Conservation (phyloP, 1,140 invertebrate genomes). For the Atta colombica region DNA sequence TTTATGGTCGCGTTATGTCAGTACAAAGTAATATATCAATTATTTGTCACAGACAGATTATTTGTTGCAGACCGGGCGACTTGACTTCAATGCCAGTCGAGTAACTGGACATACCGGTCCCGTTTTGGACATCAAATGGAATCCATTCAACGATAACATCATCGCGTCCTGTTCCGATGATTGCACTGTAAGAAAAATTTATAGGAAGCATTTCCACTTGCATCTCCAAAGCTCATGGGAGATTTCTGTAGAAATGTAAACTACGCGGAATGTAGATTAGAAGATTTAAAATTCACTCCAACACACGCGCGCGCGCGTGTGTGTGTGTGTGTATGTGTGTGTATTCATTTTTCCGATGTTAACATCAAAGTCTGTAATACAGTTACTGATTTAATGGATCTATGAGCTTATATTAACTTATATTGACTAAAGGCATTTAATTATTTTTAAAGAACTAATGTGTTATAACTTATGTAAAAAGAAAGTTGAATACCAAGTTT, state of each 20-base stretch:
- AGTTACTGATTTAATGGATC: background rate
- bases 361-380: background rate
- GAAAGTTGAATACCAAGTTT: background rate
- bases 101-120: conserved; percentile 94
- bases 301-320: no score
- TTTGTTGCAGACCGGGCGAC: conserved; percentile 89
- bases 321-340: no score
- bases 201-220: background rate
- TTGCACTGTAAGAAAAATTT: conserved; percentile 90
- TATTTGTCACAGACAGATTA: background rate
- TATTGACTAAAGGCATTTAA: no score
- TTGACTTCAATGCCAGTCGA: conserved; percentile 92
- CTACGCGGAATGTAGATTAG: no score
- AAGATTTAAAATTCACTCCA: background rate
- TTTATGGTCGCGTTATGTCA: background rate
- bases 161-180: conserved; percentile 98
- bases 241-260: background rate
- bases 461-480: no score
- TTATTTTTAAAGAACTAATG: no score
- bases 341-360: no score
- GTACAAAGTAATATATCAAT: background rate
- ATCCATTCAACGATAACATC: conserved; percentile 97
- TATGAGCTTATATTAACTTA: no score
- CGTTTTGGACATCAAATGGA: conserved; percentile 95
- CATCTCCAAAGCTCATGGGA: background rate